phyloP scores from a whole-genome alignment of 2,113 vertebrate genomes.

The Colius striatus region DNA sequence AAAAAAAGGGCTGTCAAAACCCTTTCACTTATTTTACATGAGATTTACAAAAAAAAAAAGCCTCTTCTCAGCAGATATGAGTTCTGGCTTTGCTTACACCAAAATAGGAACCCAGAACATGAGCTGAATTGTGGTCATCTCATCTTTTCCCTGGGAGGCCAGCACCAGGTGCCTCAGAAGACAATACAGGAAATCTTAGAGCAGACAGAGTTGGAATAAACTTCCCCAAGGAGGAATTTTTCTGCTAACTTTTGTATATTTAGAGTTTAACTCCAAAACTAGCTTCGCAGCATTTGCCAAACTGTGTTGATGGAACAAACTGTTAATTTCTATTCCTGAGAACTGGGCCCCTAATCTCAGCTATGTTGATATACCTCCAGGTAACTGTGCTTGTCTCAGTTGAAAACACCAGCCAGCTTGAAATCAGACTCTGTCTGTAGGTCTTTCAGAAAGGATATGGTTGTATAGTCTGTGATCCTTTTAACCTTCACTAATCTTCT shows the following conservation, averaged over 20 bases:
- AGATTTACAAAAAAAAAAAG: neutral
- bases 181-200: neutral
- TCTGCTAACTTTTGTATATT: neutral
- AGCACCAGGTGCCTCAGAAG: neutral
- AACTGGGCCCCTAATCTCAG: neutral
- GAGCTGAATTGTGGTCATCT: neutral
- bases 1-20: neutral
- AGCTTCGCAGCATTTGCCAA: neutral
- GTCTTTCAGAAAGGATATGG: neutral
- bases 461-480: neutral
- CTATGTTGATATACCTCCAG: neutral
- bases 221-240: neutral
- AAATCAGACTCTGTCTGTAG: neutral
- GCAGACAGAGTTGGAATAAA: neutral
- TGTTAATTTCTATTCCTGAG: neutral
- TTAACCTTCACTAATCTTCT: neutral
- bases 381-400: neutral
- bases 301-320: neutral
- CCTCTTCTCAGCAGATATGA: neutral
- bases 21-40: neutral
- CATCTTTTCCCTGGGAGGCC: rapidly evolving
- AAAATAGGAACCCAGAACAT: neutral
- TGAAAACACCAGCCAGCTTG: neutral
- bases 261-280: neutral
- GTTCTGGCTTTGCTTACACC: neutral